phyloP scores from a whole-genome alignment of 1,140 invertebrate genomes.

The Lucilia cuprina region DNA sequence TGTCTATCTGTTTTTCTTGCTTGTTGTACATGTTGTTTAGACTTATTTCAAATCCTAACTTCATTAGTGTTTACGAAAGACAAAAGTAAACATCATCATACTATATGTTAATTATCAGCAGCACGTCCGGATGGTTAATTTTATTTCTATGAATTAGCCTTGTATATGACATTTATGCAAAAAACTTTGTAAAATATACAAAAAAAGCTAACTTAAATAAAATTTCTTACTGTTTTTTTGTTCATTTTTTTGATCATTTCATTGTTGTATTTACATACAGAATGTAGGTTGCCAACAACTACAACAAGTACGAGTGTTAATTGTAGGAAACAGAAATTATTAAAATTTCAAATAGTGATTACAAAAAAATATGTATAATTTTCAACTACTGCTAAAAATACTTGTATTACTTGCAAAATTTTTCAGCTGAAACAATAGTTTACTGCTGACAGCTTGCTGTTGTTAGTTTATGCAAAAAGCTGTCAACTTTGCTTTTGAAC shows the following conservation, averaged over 20 bases:
- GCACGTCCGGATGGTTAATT: background rate
- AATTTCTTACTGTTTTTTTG: no score
- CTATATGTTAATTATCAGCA: background rate
- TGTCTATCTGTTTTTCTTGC: background rate
- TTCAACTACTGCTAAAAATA: no score
- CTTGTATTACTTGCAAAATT: no score
- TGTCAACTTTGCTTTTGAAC: background rate
- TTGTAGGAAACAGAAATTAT: no score
- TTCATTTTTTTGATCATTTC: background rate
- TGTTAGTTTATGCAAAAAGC: no score
- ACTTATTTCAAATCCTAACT: background rate
- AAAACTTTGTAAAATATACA: background rate
- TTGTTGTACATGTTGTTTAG: background rate
- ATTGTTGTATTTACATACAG: background rate
- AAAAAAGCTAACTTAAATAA: background rate
- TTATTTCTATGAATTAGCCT: background rate
- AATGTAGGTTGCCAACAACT: background rate
- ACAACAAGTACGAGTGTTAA: background rate
- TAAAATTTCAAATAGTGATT: no score
- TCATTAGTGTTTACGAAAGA: background rate
- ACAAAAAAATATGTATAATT: no score
- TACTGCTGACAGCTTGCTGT: no score
- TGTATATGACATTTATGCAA: background rate
- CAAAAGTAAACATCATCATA: no score
- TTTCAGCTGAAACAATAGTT: no score